Evolutionary conservation across 2,797 vertebrate species (phyloP), one percentile per base, ranked within the genome.

Genomic region (Helarctos malayanus): DNA sequence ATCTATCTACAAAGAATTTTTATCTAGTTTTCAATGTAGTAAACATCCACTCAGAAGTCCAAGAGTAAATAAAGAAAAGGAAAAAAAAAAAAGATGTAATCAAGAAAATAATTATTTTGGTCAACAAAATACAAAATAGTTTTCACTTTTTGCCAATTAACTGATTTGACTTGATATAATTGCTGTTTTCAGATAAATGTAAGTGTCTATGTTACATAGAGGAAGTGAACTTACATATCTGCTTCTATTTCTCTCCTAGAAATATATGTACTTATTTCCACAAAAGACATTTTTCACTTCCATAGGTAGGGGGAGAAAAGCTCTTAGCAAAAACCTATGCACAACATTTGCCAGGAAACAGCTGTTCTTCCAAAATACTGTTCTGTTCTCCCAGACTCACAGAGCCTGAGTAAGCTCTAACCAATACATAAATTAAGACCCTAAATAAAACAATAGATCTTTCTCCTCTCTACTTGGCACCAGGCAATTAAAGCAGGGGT

Each of bases 231-330:
- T 94, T 94, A 79, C 19, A 68, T 6, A 25, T 56, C 45, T 32
- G 2, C 10, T 81, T 89, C 69, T 68, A 54, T 38, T 84, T 90
- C n/a, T 85, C 25, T 94, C 94, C 61, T 61, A 94, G 41, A 97
- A 97, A 92, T 91, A 68, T 35, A 56, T 71, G 47, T 79, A n/a
- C 45, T 93, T 83, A 71, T 65, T 88, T 75, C 68, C 23, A 87
- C 80, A 88, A 75, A 95, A 95, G 80, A 69, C 14, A 63, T 23
- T 75, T 92, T 95, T 94, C 84, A 78, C 18, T 88, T 32, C 12
- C 78, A 94, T 68, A 68, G 9, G 23, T 49, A 13, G 1, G 45
- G 9, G 4, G 11, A 27, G 6, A 63, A 5, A 19, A 38, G 3
- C 79, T 94, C 68, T 88, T 76, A 87, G n/a, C 21, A 78, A 95